A percentile compares a stretch with the other conserved stretches of the same genome.
Evolutionary conservation across 2,797 vertebrate species (phyloP).

Genomic region (Pseudomugil gertrudae): DNA sequence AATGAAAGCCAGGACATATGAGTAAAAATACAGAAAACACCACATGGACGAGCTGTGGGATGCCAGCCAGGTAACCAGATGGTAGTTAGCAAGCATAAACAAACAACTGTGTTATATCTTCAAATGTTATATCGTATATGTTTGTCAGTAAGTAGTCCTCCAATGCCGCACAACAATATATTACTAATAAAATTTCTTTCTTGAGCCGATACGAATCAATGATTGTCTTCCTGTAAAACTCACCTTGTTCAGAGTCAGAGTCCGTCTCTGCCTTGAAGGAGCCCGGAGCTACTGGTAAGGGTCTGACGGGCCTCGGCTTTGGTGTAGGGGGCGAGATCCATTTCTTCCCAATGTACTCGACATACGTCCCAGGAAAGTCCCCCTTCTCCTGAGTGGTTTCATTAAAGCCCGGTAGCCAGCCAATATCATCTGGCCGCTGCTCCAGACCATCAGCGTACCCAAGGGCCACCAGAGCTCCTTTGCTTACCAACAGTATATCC

Average conservation of each 20-base stretch:
- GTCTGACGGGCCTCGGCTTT: conserved; percentile 93
- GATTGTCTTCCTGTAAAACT: conserved; percentile 46
- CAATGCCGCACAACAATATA: neutral
- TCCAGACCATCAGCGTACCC: conserved; percentile 93
- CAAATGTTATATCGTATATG: too few species aligned
- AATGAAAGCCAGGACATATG: neutral
- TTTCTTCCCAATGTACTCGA: conserved; percentile 95
- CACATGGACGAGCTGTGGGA: neutral
- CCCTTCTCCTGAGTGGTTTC: conserved; percentile 96
- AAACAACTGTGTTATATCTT: neutral
- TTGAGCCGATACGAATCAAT: neutral
- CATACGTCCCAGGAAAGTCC: conserved; percentile 97
- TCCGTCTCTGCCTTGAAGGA: conserved; percentile 84
- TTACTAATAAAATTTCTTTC: neutral
- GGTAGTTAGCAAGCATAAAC: neutral
- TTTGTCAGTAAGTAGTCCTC: neutral
- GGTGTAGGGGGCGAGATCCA: conserved; percentile 95
- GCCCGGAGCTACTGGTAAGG: conserved; percentile 90
- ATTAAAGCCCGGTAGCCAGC: conserved; percentile 95
- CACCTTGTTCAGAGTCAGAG: conserved; percentile 92
- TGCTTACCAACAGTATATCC: conserved; percentile 93
- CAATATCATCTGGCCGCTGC: conserved; percentile 92
- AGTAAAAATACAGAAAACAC: neutral
- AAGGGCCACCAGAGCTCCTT: conserved; percentile 89
- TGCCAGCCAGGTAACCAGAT: neutral